These are phyloP conservation scores for Echinometra lucunter DNA, from an alignment of 53 echinoderm and acorn worm species.

Conservation along the genomic window DNA sequence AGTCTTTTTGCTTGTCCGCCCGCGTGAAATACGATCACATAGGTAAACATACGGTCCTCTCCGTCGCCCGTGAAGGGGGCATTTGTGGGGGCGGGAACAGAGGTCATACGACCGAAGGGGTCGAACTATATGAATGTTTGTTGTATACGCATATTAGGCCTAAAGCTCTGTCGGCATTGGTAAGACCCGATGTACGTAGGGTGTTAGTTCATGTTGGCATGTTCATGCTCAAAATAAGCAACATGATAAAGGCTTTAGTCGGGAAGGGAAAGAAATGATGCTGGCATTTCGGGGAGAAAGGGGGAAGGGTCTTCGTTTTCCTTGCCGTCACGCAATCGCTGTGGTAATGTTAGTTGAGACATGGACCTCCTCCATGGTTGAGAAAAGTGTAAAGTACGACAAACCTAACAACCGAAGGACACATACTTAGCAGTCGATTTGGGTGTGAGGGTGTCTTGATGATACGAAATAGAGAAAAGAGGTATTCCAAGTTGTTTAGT, in stretches of 20 bases:
- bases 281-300: not conserved
- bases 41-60: not conserved
- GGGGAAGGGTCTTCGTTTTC: not conserved
- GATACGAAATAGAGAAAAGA: not conserved
- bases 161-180: too few relatives aligned
- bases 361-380: too few relatives aligned
- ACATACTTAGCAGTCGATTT: not conserved
- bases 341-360: not conserved
- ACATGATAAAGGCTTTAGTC: not conserved
- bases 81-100: not conserved
- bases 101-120: not conserved
- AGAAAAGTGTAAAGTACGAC: not conserved
- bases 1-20: not conserved
- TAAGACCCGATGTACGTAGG: not conserved
- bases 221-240: not conserved
- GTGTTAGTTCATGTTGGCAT: not conserved
- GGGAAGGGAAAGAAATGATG: not conserved
- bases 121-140: not conserved
- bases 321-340: not conserved
- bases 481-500: constrained; percentile 17
- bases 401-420: not conserved
- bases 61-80: not conserved
- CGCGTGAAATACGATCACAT: not conserved
- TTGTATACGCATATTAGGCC: too few relatives aligned
- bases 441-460: not conserved